A percentile compares a stretch with the other conserved stretches of the same genome.
Evolutionary conservation across 2,113 vertebrate species (phyloP).

Genomic region (Perca flavescens): DNA sequence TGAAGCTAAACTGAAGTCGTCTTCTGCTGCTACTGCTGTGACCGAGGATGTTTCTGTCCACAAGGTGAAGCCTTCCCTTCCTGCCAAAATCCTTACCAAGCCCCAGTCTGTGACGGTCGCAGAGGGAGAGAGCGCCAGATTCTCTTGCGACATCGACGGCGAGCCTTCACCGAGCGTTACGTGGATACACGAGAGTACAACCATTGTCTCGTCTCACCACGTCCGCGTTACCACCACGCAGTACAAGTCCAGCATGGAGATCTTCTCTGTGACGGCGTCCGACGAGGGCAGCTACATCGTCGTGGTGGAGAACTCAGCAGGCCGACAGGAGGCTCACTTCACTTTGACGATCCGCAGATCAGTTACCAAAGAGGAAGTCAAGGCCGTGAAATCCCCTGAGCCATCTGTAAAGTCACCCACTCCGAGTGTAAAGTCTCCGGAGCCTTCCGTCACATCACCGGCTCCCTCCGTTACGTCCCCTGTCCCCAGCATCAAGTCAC

Average conservation of each 20-base stretch:
- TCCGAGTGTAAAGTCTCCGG: conserved; percentile 86
- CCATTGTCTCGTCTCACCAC: conserved; percentile 86
- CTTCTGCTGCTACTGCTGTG: conserved; percentile 72
- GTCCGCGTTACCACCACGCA: conserved; percentile 90
- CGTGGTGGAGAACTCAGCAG: conserved; percentile 93
- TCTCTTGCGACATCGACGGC: conserved; percentile 95
- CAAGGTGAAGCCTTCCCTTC: conserved; percentile 89
- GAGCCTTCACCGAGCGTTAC: conserved; percentile 92
- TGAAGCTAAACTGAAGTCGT: conserved; percentile 84
- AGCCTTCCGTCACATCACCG: conserved; percentile 78
- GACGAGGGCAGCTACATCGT: conserved; percentile 95
- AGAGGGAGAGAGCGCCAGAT: conserved; percentile 91
- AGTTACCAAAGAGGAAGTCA: conserved; percentile 84
- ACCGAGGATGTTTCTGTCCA: conserved; percentile 84
- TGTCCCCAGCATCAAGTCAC: conserved; percentile 75
- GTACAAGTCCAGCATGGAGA: conserved; percentile 96
- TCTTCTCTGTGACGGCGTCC: conserved; percentile 88
- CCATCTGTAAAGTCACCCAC: conserved; percentile 86
- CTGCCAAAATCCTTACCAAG: conserved; percentile 94
- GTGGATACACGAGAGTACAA: conserved; percentile 87
- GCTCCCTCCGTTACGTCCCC: conserved; percentile 60
- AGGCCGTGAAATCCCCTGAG: conserved; percentile 88
- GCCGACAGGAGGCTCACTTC: conserved; percentile 93
- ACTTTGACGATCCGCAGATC: conserved; percentile 90
- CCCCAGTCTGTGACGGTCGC: conserved; percentile 91